A percentile compares a stretch with the other conserved stretches of the same genome.
Evolutionary conservation across 1,140 invertebrate genomes (phyloP).

Genomic region (Drosophila baimaii): DNA sequence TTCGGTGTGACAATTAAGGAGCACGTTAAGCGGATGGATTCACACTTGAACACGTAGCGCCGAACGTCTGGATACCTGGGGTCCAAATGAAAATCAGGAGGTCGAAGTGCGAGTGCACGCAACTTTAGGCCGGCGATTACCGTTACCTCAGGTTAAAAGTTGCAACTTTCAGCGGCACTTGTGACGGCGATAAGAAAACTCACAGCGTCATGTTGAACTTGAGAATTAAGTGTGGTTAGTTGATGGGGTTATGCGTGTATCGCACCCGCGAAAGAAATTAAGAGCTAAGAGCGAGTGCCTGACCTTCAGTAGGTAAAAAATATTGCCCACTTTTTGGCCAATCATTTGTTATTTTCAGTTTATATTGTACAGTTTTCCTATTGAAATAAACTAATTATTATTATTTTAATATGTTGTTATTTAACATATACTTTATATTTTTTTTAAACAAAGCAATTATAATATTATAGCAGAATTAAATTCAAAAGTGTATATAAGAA

Average conservation of each 20-base stretch:
- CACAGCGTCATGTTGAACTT: conserved; percentile 71
- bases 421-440: too few species aligned
- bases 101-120: conserved; percentile 9
- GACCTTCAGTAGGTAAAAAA: too few species aligned
- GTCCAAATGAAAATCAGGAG: not conserved
- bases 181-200: conserved; percentile 69
- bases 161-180: conserved; percentile 44
- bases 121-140: conserved; percentile 13
- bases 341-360: too few species aligned
- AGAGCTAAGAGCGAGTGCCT: not conserved
- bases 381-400: too few species aligned
- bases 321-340: too few species aligned
- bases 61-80: conserved; percentile 6
- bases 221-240: conserved; percentile 63
- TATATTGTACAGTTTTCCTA: too few species aligned
- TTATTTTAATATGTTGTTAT: too few species aligned
- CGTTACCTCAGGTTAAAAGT: conserved; percentile 31
- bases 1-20: conserved; percentile 16
- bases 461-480: too few species aligned
- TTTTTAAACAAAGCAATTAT: too few species aligned
- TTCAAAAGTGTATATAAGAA: too few species aligned
- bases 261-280: not conserved
- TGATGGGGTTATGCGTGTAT: conserved; percentile 1
- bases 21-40: conserved; percentile 37
- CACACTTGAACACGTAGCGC: conserved; percentile 35